phyloP scores from a whole-genome alignment of 2,113 vertebrate genomes.

The Ovis aries region ARS-UI_Ramb_v3.0 NC_056061.1:32868001-32868500 shows the following conservation, averaged over 20 bases:
- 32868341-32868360: background rate
- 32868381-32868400: background rate
- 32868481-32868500: background rate
- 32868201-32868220: background rate
- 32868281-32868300: background rate
- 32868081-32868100: background rate
- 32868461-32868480: background rate
- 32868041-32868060: background rate
- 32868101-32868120: background rate
- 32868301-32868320: background rate
- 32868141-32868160: background rate
- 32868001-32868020: background rate
- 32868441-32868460: background rate
- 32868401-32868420: background rate
- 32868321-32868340: background rate
- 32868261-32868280: background rate
- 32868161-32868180: background rate
- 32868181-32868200: background rate
- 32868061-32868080: background rate
- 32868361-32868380: background rate
- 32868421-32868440: background rate
- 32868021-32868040: background rate
- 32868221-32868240: background rate
- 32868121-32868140: background rate
- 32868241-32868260: fast-evolving